Evolutionary conservation across 2,888 invertebrate genomes (phyloP).

Genomic region (Dryobota labecula): DNA sequence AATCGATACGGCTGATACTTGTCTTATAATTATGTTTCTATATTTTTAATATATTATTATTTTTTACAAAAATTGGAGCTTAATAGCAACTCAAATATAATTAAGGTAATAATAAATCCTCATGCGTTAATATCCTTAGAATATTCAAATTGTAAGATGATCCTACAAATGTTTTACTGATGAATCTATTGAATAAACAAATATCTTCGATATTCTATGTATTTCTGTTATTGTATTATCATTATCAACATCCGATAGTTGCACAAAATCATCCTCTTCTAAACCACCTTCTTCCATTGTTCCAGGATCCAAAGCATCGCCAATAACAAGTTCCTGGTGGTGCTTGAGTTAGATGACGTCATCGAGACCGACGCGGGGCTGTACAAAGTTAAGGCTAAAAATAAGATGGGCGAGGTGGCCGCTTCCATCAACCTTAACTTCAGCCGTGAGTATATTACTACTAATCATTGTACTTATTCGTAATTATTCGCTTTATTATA

Average conservation of each 20-base stretch:
- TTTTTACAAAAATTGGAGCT: background rate
- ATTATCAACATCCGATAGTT: background rate
- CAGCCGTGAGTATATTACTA: slow-evolving; percentile 95
- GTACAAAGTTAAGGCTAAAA: slow-evolving; percentile 99
- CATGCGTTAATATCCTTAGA: background rate
- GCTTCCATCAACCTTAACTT: slow-evolving; percentile 99
- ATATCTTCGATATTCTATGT: background rate
- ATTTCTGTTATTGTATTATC: background rate
- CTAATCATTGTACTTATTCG: no score
- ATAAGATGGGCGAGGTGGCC: slow-evolving; percentile 99
- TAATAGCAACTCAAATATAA: background rate
- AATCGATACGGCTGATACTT: background rate
- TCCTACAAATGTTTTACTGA: background rate
- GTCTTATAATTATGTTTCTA: background rate
- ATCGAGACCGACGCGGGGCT: slow-evolving; percentile 98
- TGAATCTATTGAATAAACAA: background rate
- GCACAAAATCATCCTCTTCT: background rate
- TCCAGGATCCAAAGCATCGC: slow-evolving; percentile 94
- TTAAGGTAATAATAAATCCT: no score
- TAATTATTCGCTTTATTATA: background rate
- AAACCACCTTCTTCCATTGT: slow-evolving; percentile 20
- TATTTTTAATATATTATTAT: background rate
- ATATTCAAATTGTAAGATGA: background rate
- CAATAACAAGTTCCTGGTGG: slow-evolving; percentile 96
- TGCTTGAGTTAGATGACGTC: slow-evolving; percentile 98